phyloP scores from a whole-genome alignment of 1,140 invertebrate species.

The Euura lappo region DNA sequence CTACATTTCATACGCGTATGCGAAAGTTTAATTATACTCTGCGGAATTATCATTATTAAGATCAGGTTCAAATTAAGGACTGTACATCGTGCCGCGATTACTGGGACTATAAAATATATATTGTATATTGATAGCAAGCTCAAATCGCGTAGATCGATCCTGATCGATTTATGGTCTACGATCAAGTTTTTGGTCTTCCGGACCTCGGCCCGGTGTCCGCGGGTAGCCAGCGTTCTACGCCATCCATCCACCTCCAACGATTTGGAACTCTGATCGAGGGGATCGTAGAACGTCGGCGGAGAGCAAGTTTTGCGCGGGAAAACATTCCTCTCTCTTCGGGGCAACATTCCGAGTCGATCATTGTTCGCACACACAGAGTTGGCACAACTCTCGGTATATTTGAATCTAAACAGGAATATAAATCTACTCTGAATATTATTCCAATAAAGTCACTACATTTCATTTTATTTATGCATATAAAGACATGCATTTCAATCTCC shows the following conservation, averaged over 20 bases:
- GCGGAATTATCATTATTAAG: too few species aligned
- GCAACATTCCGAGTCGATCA: slow-evolving; percentile 10
- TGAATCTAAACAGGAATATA: neutral
- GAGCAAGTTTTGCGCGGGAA: slow-evolving; percentile 14
- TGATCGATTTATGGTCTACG: too few species aligned
- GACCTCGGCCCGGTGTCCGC: too few species aligned
- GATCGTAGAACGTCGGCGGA: neutral
- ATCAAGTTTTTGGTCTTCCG: too few species aligned
- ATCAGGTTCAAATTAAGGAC: too few species aligned
- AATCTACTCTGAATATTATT: neutral
- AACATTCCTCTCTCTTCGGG: neutral
- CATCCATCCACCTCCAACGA: neutral
- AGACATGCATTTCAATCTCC: neutral
- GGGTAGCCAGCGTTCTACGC: too few species aligned
- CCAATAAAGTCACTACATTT: neutral
- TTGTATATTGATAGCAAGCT: too few species aligned
- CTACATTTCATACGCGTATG: too few species aligned
- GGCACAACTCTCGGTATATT: neutral
- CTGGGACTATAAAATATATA: too few species aligned
- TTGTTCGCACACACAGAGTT: slow-evolving; percentile 5
- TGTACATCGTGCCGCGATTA: too few species aligned
- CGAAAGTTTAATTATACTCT: too few species aligned
- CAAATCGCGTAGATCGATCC: too few species aligned
- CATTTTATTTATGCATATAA: neutral
- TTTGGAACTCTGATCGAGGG: slow-evolving; percentile 7